Conservation (phyloP, 1,140 invertebrate genomes). For the Drosophila quadrilineata region DNA sequence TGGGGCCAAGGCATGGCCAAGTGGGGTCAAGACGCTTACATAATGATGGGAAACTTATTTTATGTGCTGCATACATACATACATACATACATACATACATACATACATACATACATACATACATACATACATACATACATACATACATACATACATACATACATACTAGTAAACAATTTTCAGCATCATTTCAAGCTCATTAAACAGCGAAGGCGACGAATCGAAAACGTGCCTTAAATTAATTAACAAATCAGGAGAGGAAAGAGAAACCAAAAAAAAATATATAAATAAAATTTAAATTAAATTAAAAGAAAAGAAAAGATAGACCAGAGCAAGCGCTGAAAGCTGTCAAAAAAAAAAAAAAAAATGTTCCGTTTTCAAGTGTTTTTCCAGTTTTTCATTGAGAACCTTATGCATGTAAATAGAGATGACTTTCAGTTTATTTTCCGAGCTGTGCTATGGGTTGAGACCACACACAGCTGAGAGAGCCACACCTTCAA, state of each 20-base stretch:
- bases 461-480: constrained; percentile 20
- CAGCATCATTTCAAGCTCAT: constrained; percentile 50
- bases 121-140: too few species aligned
- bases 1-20: too few species aligned
- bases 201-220: constrained; percentile 27
- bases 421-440: constrained; percentile 33
- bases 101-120: too few species aligned
- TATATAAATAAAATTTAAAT: constrained; percentile 25
- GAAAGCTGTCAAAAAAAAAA: background rate
- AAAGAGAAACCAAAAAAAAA: too few species aligned
- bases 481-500: constrained; percentile 8
- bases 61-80: constrained; percentile 18
- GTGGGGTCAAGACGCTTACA: constrained; percentile 37
- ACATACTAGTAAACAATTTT: constrained; percentile 45
- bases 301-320: background rate
- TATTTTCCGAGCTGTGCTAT: background rate
- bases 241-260: too few species aligned
- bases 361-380: background rate
- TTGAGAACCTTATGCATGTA: background rate
- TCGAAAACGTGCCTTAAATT: constrained; percentile 53
- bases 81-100: too few species aligned
- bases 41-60: constrained; percentile 70
- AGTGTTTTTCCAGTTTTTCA: constrained; percentile 8
- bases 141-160: too few species aligned
- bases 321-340: background rate